phyloP scores from a whole-genome alignment of 2,797 vertebrate species.

The Muraenolepis orangiensis region DNA sequence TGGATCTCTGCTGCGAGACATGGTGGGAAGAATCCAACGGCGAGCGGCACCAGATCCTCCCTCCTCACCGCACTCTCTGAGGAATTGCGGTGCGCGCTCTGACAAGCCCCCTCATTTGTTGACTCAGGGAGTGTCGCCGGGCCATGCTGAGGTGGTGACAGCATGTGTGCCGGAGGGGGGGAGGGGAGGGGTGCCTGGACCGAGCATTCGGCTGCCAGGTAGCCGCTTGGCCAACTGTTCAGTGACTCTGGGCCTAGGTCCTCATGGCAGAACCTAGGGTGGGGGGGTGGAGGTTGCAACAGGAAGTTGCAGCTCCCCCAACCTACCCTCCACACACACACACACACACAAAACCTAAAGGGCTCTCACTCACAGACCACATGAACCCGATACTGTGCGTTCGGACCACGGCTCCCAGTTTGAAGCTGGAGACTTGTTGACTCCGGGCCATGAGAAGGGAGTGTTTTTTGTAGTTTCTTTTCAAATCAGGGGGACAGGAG shows the following conservation, averaged over 20 bases:
- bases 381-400: conserved; percentile 46
- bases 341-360: not conserved
- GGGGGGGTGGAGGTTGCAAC: conserved; percentile 1
- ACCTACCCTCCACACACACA: not conserved
- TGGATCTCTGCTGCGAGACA: conserved; percentile 17
- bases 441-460: conserved; percentile 60
- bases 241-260: conserved; percentile 45
- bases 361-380: conserved; percentile 42
- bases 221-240: conserved; percentile 53
- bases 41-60: conserved; percentile 62
- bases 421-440: conserved; percentile 48
- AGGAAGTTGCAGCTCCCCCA: conserved; percentile 49
- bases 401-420: conserved; percentile 45
- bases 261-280: conserved; percentile 33
- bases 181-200: conserved; percentile 46
- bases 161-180: conserved; percentile 46
- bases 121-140: conserved; percentile 76
- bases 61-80: conserved; percentile 66
- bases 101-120: conserved; percentile 74
- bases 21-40: conserved; percentile 64
- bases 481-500: conserved; percentile 65
- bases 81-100: conserved; percentile 73
- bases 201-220: conserved; percentile 65
- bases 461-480: conserved; percentile 76
- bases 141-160: conserved; percentile 73